These are phyloP conservation scores for Melieria crassipennis DNA, from an alignment of 2,888 invertebrate species.

Conservation along the genomic window DNA sequence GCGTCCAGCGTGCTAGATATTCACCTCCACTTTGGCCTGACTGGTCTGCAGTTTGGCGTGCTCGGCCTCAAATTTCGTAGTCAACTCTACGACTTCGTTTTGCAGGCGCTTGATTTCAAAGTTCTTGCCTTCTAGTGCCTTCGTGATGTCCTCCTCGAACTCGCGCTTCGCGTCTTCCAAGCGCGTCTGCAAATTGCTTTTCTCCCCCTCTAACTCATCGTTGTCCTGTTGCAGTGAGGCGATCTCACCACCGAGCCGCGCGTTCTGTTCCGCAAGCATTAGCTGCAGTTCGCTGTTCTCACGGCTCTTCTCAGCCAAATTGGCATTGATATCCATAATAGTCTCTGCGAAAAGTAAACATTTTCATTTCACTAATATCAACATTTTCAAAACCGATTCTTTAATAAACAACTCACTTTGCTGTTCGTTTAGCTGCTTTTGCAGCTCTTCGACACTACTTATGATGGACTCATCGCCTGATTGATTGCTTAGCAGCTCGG, in stretches of 20 bases:
- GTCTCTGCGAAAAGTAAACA: constrained; percentile 56
- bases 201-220: constrained; percentile 68
- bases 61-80: constrained; percentile 54
- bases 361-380: background rate
- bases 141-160: constrained; percentile 60
- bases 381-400: too few relatives aligned
- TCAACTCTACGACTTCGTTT: constrained; percentile 58
- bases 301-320: constrained; percentile 68
- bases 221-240: constrained; percentile 70
- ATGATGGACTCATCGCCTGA: constrained; percentile 73
- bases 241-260: constrained; percentile 69
- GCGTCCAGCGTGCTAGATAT: background rate
- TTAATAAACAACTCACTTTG: constrained; percentile 63
- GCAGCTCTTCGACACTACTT: constrained; percentile 74
- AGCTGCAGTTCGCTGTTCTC: constrained; percentile 69
- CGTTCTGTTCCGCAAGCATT: constrained; percentile 63
- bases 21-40: constrained; percentile 62
- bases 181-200: constrained; percentile 55
- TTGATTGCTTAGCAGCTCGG: constrained; percentile 75
- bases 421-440: constrained; percentile 74
- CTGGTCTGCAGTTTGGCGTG: constrained; percentile 60
- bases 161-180: constrained; percentile 61
- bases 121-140: constrained; percentile 59
- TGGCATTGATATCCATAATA: constrained; percentile 68
- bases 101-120: constrained; percentile 60